Evolutionary conservation across 2,888 invertebrate genomes (phyloP).

Genomic region (Gari tellinella): DNA sequence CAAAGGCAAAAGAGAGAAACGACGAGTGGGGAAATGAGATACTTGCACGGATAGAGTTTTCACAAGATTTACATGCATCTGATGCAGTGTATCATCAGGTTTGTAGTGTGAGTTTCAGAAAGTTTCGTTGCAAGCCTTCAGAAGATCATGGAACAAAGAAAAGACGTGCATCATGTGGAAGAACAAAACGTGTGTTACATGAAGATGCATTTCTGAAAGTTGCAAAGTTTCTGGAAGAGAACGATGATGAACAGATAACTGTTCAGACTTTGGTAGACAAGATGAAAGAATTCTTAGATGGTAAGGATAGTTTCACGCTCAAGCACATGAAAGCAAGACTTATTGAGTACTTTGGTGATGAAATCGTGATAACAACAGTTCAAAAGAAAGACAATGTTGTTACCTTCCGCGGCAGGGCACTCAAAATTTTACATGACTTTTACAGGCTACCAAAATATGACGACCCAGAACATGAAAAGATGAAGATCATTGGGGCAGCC

Average conservation of each 20-base stretch:
- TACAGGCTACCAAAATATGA: no score
- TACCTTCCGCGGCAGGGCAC: no score
- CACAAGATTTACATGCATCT: slow-evolving; percentile 56
- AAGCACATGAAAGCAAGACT: slow-evolving; percentile 56
- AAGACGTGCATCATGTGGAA: slow-evolving; percentile 2
- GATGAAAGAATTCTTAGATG: slow-evolving; percentile 27
- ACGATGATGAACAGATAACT: slow-evolving; percentile 44
- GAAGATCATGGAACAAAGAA: neutral
- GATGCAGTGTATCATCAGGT: slow-evolving; percentile 61
- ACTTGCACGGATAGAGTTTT: slow-evolving; percentile 23
- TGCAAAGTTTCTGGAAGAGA: slow-evolving; percentile 29
- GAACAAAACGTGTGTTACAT: slow-evolving; percentile 2
- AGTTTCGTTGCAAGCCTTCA: slow-evolving; percentile 8
- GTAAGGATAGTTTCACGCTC: slow-evolving; percentile 18
- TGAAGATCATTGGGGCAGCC: no score
- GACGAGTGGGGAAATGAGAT: slow-evolving; percentile 35
- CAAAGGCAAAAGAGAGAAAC: slow-evolving; percentile 9
- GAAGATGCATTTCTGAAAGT: slow-evolving; percentile 33
- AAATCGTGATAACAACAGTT: slow-evolving; percentile 48
- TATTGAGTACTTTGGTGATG: slow-evolving; percentile 53
- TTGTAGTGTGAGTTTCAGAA: slow-evolving; percentile 59
- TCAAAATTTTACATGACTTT: no score
- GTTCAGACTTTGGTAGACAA: slow-evolving; percentile 33
- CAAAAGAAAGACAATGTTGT: slow-evolving; percentile 54
- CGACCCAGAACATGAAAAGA: no score